Evolutionary conservation across 30 jellyfish, hydroid and myxozoan species (phyloP), one percentile per base, ranked within the genome.

Genomic region (Rhopilema esculentum): DNA sequence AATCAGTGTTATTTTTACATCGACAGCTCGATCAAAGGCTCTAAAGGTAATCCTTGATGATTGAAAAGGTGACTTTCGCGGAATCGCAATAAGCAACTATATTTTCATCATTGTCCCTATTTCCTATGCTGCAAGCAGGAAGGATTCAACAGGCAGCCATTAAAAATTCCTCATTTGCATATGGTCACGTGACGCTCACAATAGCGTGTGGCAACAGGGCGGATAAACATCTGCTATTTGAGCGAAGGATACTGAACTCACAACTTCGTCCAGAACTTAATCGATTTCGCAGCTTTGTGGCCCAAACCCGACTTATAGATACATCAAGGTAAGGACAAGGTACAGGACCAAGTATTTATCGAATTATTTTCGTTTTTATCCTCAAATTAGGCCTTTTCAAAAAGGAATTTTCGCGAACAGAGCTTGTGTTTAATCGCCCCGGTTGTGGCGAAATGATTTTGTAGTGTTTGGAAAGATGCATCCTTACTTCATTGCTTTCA

Each of bases 191-290:
- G 94, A 85, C 78, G 24, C 65, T 21, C 49, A 85, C 94, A 74
- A 85, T 64, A 75, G 88, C 94, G 88, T 85, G 94, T 73, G 88
- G 94, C 94, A 85, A 73, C 94, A 85, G 88, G 94, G 94, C 94
- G 94, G 84, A 66, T 49, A 66, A 85, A 65, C 88, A 85, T 72
- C 84, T 72, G 77, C 73, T 26, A 67, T 24, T 16, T 23, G 66
- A 49, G 49, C 62, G 70, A 25, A 70, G 83, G 80, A 80, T 33
- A 49, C 83, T 40, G 90, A 30, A 27, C 20, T 31, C 51, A 33
- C 30, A 80, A 49, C 62, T 65, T 80, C 71, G 82, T 16, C 49
- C 33, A 66, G 50, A 23, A 19, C 30, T 66, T 32, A 23, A n/a
- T 18, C 18, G 52, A 23, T 19, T 66, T 66, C 50, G 33, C 30